Base-by-base conservation (phyloP, 1,140 invertebrate genomes). In the Armadillidium nasatum region DNA sequence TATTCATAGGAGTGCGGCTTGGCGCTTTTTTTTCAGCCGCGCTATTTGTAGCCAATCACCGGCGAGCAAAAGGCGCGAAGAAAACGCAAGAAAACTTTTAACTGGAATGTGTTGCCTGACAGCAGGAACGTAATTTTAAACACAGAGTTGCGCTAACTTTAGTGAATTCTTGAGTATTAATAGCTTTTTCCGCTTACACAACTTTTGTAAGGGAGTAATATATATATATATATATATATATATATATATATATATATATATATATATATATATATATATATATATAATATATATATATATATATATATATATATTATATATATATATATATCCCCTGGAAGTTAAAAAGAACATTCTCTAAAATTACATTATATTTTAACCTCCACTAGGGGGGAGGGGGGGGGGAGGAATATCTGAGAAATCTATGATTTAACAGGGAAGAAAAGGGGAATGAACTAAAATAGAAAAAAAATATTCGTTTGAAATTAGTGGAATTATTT, bases 191-290 rank as follows among this genome's bases (percentile, higher is more conserved):
- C 46, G 46, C 46, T 50, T 15, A 50, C 46, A 50, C 46, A 15
- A 50, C 46, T 50, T 50, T 50, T 50, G 46, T 15, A 15, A 15
- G 9, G 9, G n/a, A n/a, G n/a, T n/a, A n/a, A n/a, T n/a, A n/a
- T n/a, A n/a, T n/a, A n/a, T n/a, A n/a, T n/a, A n/a, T 15, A 10
- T 50, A 50, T 50, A 50, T 50, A 10, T 50, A 50, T 15, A 50
- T 10, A 9, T 50, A 10, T 50, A 15, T 50, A 15, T 50, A 15
- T 50, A 15, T 50, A 15, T 50, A 50, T 50, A 50, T 50, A 50
- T 50, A 50, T 50, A 50, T 50, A 50, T 50, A 50, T 50, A 50
- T 50, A 50, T 50, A 50, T 50, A 50, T 50, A 50, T 50, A 50
- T 50, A 50, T 50, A 50, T 50, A 50, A 50, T 50, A 50, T 50